Base-by-base conservation (phyloP, 2,888 invertebrate genomes). In the Acleris sparsana region DNA sequence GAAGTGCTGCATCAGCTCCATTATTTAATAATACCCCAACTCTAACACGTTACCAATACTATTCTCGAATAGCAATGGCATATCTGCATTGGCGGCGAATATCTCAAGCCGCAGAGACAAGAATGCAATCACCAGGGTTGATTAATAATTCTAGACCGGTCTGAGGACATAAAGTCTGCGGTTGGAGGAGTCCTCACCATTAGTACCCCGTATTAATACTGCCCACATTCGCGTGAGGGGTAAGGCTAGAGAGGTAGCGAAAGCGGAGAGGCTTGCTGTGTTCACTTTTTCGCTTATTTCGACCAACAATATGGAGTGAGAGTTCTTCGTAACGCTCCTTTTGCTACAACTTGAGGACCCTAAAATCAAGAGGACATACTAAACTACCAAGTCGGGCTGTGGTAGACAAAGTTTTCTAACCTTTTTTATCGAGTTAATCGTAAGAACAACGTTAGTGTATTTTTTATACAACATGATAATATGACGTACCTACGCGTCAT, bases 121-220 rank as follows among this genome's bases (percentile, higher is more conserved):
- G 87, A 89, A 89, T 87, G 87, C 86, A 88, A 89, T 89, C 86
- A 88, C 80, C 85, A 88, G 80, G 78, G 86, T 88, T 87, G 89
- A 89, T 90, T 90, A 90, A 88, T 90, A 91, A 91, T 91, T 91
- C 90, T 88, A 87, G 88, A 89, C 85, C 75, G 79, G 84, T 87
- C 89, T 82, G 80, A 84, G 86, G 86, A 87, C 87, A 83, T 88
- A 88, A 89, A 89, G 89, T 86, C 89, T 89, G 89, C 85, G 89
- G 89, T 83, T 71, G 71, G 71, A 75, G 79, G 73, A 71, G 74
- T 77, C 74, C 83, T 80, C 75, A 73, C 85, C 81, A 86, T 89
- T 87, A 89, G 86, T 83, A 83, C 84, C 78, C 80, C 84, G 86
- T 88, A 87, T 87, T 88, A 89, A 87, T 88, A 87, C 85, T 87